Conservation (phyloP, 64 coral and sea anemone genomes). For the Orbicella faveolata region DNA sequence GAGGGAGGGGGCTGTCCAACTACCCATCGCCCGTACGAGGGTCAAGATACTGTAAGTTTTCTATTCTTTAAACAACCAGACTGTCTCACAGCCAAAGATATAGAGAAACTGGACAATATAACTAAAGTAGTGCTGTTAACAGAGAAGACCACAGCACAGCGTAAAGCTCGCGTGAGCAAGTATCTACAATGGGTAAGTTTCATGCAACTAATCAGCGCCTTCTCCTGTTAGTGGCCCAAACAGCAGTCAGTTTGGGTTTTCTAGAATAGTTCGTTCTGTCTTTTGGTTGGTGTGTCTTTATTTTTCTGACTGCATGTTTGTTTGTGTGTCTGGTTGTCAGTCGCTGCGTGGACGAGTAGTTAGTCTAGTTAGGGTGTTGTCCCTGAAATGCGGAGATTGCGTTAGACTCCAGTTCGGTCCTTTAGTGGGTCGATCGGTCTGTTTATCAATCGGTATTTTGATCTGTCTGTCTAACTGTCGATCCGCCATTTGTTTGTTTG, state of each 20-base stretch:
- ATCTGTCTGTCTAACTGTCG: too few species aligned
- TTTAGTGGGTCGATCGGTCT: not conserved
- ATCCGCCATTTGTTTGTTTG: not conserved
- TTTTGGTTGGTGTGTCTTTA: not conserved
- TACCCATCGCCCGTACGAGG: too few species aligned
- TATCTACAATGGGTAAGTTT: not conserved
- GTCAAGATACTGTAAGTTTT: too few species aligned
- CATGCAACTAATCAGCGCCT: not conserved
- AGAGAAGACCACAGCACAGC: not conserved
- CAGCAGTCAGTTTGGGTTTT: not conserved
- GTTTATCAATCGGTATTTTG: not conserved
- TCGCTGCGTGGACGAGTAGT: too few species aligned
- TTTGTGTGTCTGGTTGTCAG: not conserved
- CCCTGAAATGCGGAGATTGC: too few species aligned
- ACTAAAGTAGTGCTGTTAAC: not conserved
- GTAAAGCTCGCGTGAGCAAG: not conserved
- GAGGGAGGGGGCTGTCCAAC: too few species aligned
- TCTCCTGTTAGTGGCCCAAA: not conserved
- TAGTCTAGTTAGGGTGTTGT: too few species aligned
- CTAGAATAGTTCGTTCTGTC: not conserved
- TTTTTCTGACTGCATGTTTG: not conserved
- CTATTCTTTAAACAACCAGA: not conserved
- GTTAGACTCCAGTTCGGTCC: too few species aligned
- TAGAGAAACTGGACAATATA: not conserved
- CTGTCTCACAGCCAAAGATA: not conserved